These are phyloP conservation scores for Polyodon spathula DNA, from an alignment of 2,113 vertebrate genomes.

Conservation along the genomic window DNA sequence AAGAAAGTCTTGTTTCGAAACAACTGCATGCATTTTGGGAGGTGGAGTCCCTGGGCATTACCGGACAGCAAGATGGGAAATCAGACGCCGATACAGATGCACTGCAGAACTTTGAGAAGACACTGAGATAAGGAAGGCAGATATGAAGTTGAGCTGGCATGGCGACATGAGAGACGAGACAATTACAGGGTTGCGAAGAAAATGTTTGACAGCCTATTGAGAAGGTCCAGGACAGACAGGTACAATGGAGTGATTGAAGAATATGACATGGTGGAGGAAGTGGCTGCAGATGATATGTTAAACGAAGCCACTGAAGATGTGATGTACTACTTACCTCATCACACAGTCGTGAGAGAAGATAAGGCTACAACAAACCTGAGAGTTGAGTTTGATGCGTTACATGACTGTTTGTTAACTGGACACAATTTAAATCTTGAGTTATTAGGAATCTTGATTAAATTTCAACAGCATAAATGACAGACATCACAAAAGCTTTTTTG, in stretches of 20 bases:
- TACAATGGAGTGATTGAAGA: not conserved
- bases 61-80: not conserved
- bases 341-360: not conserved
- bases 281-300: not conserved
- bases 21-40: conserved; percentile 2
- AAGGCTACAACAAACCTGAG: not conserved
- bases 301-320: no score
- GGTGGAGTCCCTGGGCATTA: not conserved
- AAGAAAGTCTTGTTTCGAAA: not conserved
- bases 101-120: not conserved
- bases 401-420: not conserved
- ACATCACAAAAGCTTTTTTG: conserved; percentile 21
- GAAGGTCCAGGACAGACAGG: not conserved
- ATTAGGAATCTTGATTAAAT: not conserved
- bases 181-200: conserved; percentile 1
- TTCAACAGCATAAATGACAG: conserved; percentile 8
- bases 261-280: not conserved
- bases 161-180: not conserved
- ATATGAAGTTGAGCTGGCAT: not conserved
- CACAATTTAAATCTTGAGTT: not conserved
- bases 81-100: not conserved
- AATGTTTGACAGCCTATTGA: no score
- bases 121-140: not conserved
- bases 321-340: not conserved
- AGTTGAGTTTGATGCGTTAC: not conserved